These are phyloP conservation scores for Amorpha juglandis DNA, from an alignment of 2,888 invertebrate species.

Conservation along the genomic window DNA sequence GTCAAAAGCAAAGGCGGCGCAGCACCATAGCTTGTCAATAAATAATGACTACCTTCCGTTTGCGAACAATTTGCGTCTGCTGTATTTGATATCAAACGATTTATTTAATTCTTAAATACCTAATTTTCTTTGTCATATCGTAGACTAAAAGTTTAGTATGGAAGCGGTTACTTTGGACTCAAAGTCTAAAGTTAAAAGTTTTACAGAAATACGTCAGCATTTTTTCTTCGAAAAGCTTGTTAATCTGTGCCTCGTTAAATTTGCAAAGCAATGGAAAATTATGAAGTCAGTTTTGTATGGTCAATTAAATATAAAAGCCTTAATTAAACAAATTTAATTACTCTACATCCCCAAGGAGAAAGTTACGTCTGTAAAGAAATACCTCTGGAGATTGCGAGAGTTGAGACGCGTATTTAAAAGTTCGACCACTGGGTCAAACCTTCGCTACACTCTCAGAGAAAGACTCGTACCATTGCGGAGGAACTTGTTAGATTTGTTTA, in stretches of 20 bases:
- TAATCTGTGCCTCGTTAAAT: constrained; percentile 17
- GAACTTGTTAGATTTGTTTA: constrained; percentile 51
- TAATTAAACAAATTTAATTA: constrained; percentile 53
- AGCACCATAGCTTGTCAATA: neutral
- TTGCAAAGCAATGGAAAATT: constrained; percentile 14
- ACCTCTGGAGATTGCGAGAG: constrained; percentile 25
- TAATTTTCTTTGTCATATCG: constrained; percentile 1
- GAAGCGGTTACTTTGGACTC: neutral
- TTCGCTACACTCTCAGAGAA: neutral
- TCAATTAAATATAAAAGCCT: constrained; percentile 36
- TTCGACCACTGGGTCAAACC: constrained; percentile 23
- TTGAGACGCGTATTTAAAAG: constrained; percentile 13
- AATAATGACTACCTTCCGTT: neutral
- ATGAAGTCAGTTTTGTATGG: constrained; percentile 11
- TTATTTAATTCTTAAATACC: neutral
- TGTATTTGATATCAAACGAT: constrained; percentile 11
- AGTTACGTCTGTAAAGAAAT: constrained; percentile 46
- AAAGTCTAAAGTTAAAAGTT: constrained; percentile 5
- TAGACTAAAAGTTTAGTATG: constrained; percentile 8
- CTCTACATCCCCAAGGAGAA: constrained; percentile 42
- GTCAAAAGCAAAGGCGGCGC: constrained; percentile 5
- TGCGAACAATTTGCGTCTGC: neutral
- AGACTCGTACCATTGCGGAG: constrained; percentile 35
- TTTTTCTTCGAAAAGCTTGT: constrained; percentile 3
- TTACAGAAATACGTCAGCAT: constrained; percentile 1